phyloP scores from a whole-genome alignment of 2,797 vertebrate genomes.

The Crenuchus spilurus region DNA sequence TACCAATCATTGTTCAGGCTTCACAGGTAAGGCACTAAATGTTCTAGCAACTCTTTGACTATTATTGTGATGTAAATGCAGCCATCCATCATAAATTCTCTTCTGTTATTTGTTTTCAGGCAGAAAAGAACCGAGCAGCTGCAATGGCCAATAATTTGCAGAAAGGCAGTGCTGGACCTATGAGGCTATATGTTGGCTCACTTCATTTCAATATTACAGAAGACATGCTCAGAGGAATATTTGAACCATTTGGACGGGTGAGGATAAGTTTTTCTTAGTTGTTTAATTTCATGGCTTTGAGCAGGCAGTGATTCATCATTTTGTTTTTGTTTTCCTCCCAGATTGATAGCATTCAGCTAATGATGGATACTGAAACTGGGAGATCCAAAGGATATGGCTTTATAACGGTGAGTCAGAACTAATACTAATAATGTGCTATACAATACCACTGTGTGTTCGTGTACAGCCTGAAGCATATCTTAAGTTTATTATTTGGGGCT shows the following conservation, averaged over 20 bases:
- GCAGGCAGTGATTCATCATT: not conserved
- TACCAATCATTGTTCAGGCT: conserved; percentile 96
- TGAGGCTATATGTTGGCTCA: conserved; percentile 93
- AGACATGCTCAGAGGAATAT: conserved; percentile 96
- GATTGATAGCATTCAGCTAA: conserved; percentile 98
- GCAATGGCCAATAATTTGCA: conserved; percentile 93
- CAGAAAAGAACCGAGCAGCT: conserved; percentile 95
- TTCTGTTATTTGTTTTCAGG: conserved; percentile 68
- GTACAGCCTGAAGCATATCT: too few species aligned
- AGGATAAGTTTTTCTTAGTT: conserved; percentile 23
- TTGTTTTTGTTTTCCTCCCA: conserved; percentile 58
- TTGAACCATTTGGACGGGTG: conserved; percentile 95
- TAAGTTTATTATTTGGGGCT: not conserved
- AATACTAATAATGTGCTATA: not conserved
- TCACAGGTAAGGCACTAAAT: conserved; percentile 85
- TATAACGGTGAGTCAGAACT: conserved; percentile 86
- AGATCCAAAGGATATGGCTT: conserved; percentile 97
- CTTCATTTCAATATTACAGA: conserved; percentile 98
- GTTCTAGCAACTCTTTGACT: not conserved
- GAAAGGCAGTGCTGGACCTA: conserved; percentile 91
- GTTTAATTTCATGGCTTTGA: not conserved
- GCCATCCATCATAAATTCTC: not conserved
- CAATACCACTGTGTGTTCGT: not conserved
- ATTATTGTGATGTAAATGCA: not conserved
- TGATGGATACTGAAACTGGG: conserved; percentile 97